Percentiles rank a stretch among this genome's conserved stretches.
These are phyloP conservation scores for Tadarida brasiliensis DNA, from an alignment of 2,797 vertebrate species.

Conservation along the genomic window DNA sequence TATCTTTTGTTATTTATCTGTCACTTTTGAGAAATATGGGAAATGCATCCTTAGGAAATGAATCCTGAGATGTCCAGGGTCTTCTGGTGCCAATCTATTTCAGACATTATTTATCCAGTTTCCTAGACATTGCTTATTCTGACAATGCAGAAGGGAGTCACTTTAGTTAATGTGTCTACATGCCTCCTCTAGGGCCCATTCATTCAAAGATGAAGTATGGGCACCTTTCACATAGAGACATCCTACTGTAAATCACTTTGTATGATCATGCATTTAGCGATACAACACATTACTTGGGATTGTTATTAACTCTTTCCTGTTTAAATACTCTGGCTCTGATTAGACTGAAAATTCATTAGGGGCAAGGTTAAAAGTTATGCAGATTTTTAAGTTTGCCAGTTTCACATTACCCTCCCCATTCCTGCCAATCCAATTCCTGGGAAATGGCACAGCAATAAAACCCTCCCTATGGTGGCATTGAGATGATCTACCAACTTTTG, in stretches of 20 bases:
- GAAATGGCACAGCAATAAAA: background rate
- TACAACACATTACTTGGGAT: constrained; percentile 6
- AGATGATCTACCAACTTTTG: background rate
- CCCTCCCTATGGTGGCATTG: background rate
- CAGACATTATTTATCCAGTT: constrained; percentile 73
- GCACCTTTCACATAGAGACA: constrained; percentile 50
- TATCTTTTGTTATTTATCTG: constrained; percentile 47
- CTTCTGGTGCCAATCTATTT: constrained; percentile 71
- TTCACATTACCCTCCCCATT: background rate
- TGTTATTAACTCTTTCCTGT: constrained; percentile 65
- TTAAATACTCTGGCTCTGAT: constrained; percentile 14
- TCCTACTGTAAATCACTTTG: constrained; percentile 70
- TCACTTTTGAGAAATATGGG: constrained; percentile 71
- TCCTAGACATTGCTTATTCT: constrained; percentile 71
- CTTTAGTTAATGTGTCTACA: constrained; percentile 80
- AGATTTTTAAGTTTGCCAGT: background rate
- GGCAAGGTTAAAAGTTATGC: background rate
- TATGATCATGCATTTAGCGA: constrained; percentile 35
- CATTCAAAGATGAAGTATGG: constrained; percentile 74
- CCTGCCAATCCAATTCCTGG: background rate
- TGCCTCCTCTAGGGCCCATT: constrained; percentile 56
- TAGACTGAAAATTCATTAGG: constrained; percentile 18
- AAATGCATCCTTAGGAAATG: constrained; percentile 67
- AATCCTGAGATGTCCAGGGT: constrained; percentile 54
- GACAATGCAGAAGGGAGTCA: constrained; percentile 71